These are phyloP conservation scores for Harpalus rufipes DNA, from an alignment of 2,888 invertebrate genomes.

Conservation along the genomic window DNA sequence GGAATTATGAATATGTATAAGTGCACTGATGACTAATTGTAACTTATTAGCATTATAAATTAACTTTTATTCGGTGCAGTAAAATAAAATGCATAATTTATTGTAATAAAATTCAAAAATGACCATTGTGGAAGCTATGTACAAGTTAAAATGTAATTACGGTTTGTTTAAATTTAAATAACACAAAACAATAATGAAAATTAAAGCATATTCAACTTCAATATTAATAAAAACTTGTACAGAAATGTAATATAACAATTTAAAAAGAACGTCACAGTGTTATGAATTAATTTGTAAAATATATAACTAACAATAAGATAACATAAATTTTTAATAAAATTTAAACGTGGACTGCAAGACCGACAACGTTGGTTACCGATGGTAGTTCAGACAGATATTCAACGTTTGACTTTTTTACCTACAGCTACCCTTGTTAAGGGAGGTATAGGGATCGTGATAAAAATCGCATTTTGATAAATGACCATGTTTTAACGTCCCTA, in stretches of 20 bases:
- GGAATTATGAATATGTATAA: conserved; percentile 44
- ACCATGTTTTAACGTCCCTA: too few species aligned
- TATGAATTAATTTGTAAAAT: not conserved
- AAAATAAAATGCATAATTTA: conserved; percentile 50
- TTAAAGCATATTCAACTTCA: conserved; percentile 3
- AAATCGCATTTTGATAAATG: too few species aligned
- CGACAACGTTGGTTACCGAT: too few species aligned
- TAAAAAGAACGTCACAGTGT: not conserved
- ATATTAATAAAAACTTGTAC: not conserved
- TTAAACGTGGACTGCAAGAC: too few species aligned
- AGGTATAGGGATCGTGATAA: too few species aligned
- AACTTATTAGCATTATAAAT: conserved; percentile 54
- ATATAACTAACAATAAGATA: not conserved
- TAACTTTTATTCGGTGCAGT: conserved; percentile 35
- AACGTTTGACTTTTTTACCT: too few species aligned
- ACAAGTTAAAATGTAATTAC: conserved; percentile 33
- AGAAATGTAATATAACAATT: not conserved
- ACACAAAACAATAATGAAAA: conserved; percentile 4
- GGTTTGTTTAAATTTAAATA: conserved; percentile 17
- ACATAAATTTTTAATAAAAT: too few species aligned
- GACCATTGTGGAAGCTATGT: not conserved
- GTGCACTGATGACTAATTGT: conserved; percentile 49
- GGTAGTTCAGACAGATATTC: too few species aligned
- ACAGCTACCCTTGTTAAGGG: too few species aligned
- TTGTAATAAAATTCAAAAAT: conserved; percentile 50